Percentiles rank a stretch among this genome's conserved stretches.
phyloP scores from a whole-genome alignment of 2,113 vertebrate genomes.

The Poecilia latipinna region DNA sequence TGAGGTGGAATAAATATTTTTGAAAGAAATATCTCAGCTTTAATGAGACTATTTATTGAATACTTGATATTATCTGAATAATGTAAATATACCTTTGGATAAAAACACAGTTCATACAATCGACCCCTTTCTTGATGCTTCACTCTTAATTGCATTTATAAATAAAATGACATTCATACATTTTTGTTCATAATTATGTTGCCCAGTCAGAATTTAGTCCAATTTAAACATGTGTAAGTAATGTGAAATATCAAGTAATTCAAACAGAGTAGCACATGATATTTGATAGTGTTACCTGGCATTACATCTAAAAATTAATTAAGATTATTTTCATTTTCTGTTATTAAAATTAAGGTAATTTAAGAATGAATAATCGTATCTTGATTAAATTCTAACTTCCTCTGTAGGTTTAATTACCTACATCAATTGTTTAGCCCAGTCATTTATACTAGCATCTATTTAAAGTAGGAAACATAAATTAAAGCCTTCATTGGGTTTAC shows the following conservation, averaged over 20 bases:
- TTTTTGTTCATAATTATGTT: too few relatives aligned
- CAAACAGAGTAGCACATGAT: too few relatives aligned
- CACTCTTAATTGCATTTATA: too few relatives aligned
- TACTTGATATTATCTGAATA: constrained; percentile 11
- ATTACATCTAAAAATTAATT: too few relatives aligned
- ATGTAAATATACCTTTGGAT: background rate
- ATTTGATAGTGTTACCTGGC: too few relatives aligned
- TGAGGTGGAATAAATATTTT: constrained; percentile 38
- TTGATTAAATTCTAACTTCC: constrained; percentile 41
- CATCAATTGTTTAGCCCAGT: constrained; percentile 11
- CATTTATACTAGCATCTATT: constrained; percentile 60
- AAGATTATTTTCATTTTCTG: constrained; percentile 38
- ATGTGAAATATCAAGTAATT: too few relatives aligned
- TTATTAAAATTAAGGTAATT: constrained; percentile 52
- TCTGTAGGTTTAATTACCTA: constrained; percentile 49
- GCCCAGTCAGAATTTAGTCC: too few relatives aligned
- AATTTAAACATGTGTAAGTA: too few relatives aligned
- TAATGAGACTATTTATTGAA: constrained; percentile 10
- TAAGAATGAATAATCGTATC: constrained; percentile 49
- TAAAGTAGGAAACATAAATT: constrained; percentile 29
- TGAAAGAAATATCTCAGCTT: constrained; percentile 30
- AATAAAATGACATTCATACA: too few relatives aligned
- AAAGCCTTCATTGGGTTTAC: background rate
- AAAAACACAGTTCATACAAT: too few relatives aligned
- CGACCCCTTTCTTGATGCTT: too few relatives aligned